Evolutionary conservation across 2,113 vertebrate species (phyloP), one percentile per base, ranked within the genome.

Genomic region (Panthera tigris): DNA sequence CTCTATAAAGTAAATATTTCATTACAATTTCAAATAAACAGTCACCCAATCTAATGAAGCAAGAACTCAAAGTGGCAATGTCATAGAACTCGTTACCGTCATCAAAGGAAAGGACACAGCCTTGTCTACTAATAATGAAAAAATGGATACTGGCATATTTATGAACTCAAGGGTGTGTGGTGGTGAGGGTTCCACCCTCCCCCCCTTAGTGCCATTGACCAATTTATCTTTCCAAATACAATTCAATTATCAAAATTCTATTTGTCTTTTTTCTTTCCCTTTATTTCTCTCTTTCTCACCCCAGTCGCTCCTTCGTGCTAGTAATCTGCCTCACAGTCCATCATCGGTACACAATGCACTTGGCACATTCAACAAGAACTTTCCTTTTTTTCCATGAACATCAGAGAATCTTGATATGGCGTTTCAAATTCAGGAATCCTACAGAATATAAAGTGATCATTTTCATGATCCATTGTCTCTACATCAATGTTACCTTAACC

Each of bases 21-120:
- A 99, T 99, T 99, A 99, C 99, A 99, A 99, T 99, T 99, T 99
- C 99, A 99, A 99, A 99, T 99, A 99, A 99, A 99, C 99, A 99
- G 99, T 99, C 99, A 99, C 99, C 99, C 99, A 99, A 99, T 99
- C 99, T 99, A 99, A 99, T 99, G 99, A 99, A 99, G 99, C 99
- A 99, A 99, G 99, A 99, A 99, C 99, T 99, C 98, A 98, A 98
- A 99, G 98, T 99, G 99, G 98, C 99, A 99, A 99, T 98, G 99
- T 99, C 99, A 99, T 97, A 99, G 98, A 99, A 99, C 98, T 99
- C 97, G 98, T 99, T 99, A 98, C 98, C 98, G 23, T 98, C 98
- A 98, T 99, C 98, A 99, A 99, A 99, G 99, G 95, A 81, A 99
- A 99, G 98, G 98, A 99, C 99, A 99, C 94, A 98, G 98, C 97